phyloP scores from a whole-genome alignment of 2,888 invertebrate genomes.

The Tanytarsus gracilentus region DNA sequence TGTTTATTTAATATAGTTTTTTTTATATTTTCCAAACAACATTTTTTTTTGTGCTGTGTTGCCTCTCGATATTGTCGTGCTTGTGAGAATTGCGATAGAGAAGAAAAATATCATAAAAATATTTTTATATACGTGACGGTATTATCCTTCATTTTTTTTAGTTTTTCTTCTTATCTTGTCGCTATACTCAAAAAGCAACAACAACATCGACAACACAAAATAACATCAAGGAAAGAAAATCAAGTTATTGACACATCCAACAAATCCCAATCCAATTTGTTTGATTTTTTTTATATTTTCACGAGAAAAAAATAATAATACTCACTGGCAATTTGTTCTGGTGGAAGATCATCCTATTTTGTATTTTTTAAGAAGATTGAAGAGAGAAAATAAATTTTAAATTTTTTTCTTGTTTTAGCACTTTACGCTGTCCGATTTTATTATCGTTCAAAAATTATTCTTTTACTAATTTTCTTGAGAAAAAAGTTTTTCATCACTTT shows the following conservation, averaged over 20 bases:
- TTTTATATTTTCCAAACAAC: background rate
- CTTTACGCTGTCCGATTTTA: too few species aligned
- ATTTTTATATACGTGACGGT: conserved; percentile 12
- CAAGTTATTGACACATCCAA: background rate
- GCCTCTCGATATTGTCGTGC: background rate
- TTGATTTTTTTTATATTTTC: too few species aligned
- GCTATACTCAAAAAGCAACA: too few species aligned
- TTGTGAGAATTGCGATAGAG: background rate
- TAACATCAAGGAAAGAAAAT: too few species aligned
- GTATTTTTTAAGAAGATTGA: background rate
- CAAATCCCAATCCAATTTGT: too few species aligned
- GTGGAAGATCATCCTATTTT: conserved; percentile 65
- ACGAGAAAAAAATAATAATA: conserved; percentile 32
- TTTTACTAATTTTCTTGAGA: too few species aligned
- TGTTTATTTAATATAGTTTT: conserved; percentile 12
- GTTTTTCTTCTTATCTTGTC: conserved; percentile 6
- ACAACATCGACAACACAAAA: too few species aligned
- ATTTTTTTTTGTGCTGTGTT: too few species aligned
- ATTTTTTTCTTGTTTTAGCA: too few species aligned
- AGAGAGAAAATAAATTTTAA: background rate
- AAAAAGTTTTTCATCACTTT: too few species aligned
- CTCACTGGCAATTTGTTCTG: conserved; percentile 86
- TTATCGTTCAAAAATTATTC: too few species aligned
- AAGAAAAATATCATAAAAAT: conserved; percentile 12
- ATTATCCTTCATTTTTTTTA: conserved; percentile 8